Conservation (phyloP, 2,113 vertebrate species). For the Actinemys pallida region DNA sequence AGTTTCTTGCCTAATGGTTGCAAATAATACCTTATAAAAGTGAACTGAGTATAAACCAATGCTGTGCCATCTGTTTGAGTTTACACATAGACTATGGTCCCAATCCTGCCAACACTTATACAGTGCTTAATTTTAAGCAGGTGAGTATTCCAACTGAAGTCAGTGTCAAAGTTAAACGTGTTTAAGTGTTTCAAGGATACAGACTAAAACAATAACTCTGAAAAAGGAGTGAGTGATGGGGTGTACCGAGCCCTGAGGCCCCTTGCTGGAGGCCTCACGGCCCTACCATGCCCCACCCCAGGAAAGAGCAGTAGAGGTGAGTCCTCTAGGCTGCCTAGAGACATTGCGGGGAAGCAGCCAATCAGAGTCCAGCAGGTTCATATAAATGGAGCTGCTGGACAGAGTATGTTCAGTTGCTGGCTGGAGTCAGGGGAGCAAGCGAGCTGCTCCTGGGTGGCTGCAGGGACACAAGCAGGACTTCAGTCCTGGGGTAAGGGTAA, state of each 20-base stretch:
- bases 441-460: not conserved
- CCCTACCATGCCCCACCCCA: not conserved
- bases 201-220: not conserved
- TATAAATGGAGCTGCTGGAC: not conserved
- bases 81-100: not conserved
- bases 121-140: not conserved
- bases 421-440: not conserved
- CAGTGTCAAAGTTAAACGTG: not conserved
- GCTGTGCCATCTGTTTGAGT: not conserved
- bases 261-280: not conserved
- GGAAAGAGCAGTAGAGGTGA: not conserved
- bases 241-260: not conserved
- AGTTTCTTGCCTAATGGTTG: not conserved
- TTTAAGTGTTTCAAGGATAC: rapidly evolving
- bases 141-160: not conserved
- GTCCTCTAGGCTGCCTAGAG: too few relatives aligned
- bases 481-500: not conserved
- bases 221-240: not conserved
- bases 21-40: not conserved
- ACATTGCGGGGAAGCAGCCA: too few relatives aligned
- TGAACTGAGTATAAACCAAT: not conserved
- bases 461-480: not conserved
- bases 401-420: not conserved
- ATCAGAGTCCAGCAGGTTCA: too few relatives aligned
- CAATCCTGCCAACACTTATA: not conserved